These are phyloP conservation scores for Sebastes schlegelii DNA, from an alignment of 2,113 vertebrate species.

Conservation along the genomic window DNA sequence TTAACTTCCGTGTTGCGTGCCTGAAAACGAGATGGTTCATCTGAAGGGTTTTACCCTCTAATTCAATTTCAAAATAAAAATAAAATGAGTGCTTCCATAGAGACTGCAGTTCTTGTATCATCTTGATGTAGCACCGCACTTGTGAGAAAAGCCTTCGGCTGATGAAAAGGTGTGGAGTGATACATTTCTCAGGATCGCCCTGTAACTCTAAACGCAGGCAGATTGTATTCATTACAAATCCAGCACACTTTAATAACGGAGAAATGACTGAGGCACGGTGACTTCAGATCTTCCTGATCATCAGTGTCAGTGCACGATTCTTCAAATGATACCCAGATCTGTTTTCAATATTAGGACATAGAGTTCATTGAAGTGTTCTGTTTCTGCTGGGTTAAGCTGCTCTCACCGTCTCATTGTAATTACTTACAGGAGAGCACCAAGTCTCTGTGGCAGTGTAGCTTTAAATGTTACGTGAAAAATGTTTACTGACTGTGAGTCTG, in stretches of 20 bases:
- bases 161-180: constrained; percentile 23
- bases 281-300: constrained; percentile 18
- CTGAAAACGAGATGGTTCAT: too few species aligned
- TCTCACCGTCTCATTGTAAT: constrained; percentile 13
- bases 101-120: constrained; percentile 4
- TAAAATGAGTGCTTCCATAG: neutral
- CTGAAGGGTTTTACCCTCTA: too few species aligned
- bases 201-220: constrained; percentile 1
- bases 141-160: constrained; percentile 28
- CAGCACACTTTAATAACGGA: constrained; percentile 15
- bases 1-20: too few species aligned
- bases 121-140: constrained; percentile 22
- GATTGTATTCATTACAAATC: constrained; percentile 35
- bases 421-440: constrained; percentile 22
- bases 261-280: constrained; percentile 14
- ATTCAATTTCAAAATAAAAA: too few species aligned
- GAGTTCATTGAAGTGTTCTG: constrained; percentile 13
- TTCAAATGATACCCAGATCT: constrained; percentile 11
- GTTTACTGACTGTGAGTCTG: constrained; percentile 11
- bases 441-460: neutral
- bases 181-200: constrained; percentile 37
- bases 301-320: constrained; percentile 1
- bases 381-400: constrained; percentile 31
- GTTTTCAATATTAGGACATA: constrained; percentile 2
- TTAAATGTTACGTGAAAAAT: neutral